phyloP scores from a whole-genome alignment of 37 sponge, comb jelly and placozoan species.

The Haliclona indistincta region DNA sequence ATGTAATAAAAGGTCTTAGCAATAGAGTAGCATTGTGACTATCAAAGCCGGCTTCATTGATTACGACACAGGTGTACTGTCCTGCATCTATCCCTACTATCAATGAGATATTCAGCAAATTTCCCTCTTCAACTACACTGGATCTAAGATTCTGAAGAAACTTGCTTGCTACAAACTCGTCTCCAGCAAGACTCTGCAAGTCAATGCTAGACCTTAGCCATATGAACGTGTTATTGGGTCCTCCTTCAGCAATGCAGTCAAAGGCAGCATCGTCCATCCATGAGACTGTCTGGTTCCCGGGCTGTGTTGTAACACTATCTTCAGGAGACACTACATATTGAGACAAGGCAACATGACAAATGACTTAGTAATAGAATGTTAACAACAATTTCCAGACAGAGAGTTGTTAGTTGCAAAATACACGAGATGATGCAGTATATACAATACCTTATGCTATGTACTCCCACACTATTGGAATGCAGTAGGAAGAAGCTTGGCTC shows the following conservation, averaged over 20 bases:
- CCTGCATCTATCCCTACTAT: too few species aligned
- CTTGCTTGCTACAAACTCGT: too few species aligned
- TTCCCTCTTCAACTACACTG: not conserved
- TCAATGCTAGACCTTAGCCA: conserved; percentile 42
- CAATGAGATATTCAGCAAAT: too few species aligned
- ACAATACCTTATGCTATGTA: too few species aligned
- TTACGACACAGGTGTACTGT: conserved; percentile 45
- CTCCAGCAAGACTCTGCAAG: too few species aligned
- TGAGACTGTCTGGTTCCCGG: not conserved
- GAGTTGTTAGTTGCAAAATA: too few species aligned
- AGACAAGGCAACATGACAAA: too few species aligned
- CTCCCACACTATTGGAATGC: too few species aligned
- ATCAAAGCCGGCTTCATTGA: conserved; percentile 55
- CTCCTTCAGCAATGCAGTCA: conserved; percentile 54
- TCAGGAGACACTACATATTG: conserved; percentile 55
- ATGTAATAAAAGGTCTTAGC: conserved; percentile 15
- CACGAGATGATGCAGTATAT: too few species aligned
- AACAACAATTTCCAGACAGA: too few species aligned
- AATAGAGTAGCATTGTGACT: conserved; percentile 15
- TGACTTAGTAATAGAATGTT: too few species aligned
- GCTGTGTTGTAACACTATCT: conserved; percentile 3
- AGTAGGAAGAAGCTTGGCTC: too few species aligned
- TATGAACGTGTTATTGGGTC: conserved; percentile 50
- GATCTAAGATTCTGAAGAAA: not conserved
- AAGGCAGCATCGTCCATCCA: conserved; percentile 4